Evolutionary conservation across 1,140 invertebrate species (phyloP).

Genomic region (Drosophila navojoa): DNA sequence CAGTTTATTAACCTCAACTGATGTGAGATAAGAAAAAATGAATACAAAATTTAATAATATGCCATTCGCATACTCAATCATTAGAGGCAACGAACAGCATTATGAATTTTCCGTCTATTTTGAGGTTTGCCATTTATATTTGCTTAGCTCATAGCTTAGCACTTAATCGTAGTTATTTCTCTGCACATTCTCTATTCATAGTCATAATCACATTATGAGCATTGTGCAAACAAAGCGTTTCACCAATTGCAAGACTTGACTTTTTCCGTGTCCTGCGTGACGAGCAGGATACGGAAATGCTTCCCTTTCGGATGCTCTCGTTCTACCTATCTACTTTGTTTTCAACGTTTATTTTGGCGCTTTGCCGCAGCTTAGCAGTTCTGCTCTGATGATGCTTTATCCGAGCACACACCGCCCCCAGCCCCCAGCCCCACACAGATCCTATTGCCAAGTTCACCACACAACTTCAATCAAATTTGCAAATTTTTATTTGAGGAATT

Average conservation of each 20-base stretch:
- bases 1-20: no score
- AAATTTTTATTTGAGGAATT: conserved; percentile 81
- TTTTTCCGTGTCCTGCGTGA: conserved; percentile 17
- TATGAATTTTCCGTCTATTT: no score
- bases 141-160: no score
- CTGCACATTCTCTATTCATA: conserved; percentile 10
- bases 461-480: conserved; percentile 80
- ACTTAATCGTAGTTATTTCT: conserved; percentile 3
- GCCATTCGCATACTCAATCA: no score
- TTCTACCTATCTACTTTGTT: conserved; percentile 2
- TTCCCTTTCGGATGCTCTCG: background rate
- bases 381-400: conserved; percentile 2
- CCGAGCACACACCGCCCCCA: background rate
- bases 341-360: conserved; percentile 53
- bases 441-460: conserved; percentile 28
- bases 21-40: no score
- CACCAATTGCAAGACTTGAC: conserved; percentile 38
- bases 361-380: conserved; percentile 64
- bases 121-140: background rate
- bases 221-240: conserved; percentile 47
- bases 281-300: conserved; percentile 8
- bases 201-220: conserved; percentile 48
- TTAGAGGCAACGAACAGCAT: no score
- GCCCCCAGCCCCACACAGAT: background rate
- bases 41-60: no score